Evolutionary conservation across 2,113 vertebrate species (phyloP), one percentile per base, ranked within the genome.

Genomic region (Dascyllus trimaculatus): DNA sequence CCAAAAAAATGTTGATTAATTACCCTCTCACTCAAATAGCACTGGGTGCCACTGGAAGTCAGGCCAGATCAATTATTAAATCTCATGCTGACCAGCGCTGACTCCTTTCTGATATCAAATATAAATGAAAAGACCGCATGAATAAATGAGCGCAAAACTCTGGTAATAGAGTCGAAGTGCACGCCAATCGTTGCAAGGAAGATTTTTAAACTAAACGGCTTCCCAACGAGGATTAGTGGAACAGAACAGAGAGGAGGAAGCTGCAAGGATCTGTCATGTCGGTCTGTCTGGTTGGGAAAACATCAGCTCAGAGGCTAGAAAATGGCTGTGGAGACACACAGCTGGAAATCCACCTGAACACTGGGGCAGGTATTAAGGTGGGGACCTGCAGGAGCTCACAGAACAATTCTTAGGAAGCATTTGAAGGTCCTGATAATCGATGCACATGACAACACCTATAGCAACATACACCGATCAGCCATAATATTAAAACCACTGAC

Each of bases 1-100:
- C 69, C 24, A 22, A 88, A 71, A 88, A 71, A 68, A 68, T 69
- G 61, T 65, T 70, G 75, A 91, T 85, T 86, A 85, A 88, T 85
- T 85, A 84, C 26, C 54, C 53, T 69, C 32, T 76, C 68, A 43
- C 25, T 71, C 56, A 64, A 65, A 68, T 64, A 35, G 71, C 48
- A 56, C 69, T 35, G 64, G 11, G 74, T 76, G 68, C 54, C 72
- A 78, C 72, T 87, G 73, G 68, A 81, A 75, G 56, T 54, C 43
- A 53, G 7, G 35, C 19, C 19, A 29, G 58, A 85, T 88, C 59
- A 81, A 82, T 86, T 54, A 85, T 87, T 73, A 51, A 82, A 69
- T 69, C 46, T 63, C 56, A 26, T 11, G 58, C 53, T 84, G 83
- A 79, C 75, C 81, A 35, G 40, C 38, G 14, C 3, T 4, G 75